A percentile compares a stretch with the other conserved stretches of the same genome.
Evolutionary conservation across 2,888 invertebrate species (phyloP).

Genomic region (Strigamia transsilvanica): DNA sequence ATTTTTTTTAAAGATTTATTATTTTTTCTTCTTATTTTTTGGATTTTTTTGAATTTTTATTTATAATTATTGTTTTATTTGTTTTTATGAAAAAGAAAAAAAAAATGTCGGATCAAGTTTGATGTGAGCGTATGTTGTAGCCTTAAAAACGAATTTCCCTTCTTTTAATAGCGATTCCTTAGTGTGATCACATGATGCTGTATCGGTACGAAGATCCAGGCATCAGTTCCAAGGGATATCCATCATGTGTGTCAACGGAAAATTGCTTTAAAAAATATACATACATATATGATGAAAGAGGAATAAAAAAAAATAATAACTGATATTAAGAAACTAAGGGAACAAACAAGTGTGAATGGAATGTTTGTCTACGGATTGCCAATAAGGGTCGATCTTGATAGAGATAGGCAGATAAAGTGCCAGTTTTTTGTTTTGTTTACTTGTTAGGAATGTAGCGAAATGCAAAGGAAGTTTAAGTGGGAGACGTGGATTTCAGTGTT

Average conservation of each 20-base stretch:
- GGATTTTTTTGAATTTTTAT: background rate
- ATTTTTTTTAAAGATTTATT: background rate
- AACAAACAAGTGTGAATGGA: background rate
- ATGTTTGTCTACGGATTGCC: no score
- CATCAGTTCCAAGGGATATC: constrained; percentile 50
- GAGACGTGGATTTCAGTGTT: no score
- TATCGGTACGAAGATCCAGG: constrained; percentile 52
- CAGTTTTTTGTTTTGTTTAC: no score
- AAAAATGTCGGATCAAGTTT: constrained; percentile 6
- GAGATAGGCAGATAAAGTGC: no score
- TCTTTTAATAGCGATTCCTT: constrained; percentile 52
- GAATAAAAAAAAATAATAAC: constrained; percentile 16
- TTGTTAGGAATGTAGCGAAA: no score
- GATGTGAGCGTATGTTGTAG: constrained; percentile 24
- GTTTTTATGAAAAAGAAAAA: background rate
- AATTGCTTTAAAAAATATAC: constrained; percentile 10
- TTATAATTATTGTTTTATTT: background rate
- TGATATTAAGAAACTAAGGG: background rate
- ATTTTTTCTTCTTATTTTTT: background rate
- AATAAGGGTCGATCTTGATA: no score
- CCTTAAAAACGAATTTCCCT: constrained; percentile 51
- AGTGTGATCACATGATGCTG: constrained; percentile 52
- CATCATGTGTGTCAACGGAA: constrained; percentile 24
- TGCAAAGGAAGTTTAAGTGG: no score
- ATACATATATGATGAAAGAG: background rate